Evolutionary conservation across 1,140 invertebrate species (phyloP).

Genomic region (Eueides isabella): DNA sequence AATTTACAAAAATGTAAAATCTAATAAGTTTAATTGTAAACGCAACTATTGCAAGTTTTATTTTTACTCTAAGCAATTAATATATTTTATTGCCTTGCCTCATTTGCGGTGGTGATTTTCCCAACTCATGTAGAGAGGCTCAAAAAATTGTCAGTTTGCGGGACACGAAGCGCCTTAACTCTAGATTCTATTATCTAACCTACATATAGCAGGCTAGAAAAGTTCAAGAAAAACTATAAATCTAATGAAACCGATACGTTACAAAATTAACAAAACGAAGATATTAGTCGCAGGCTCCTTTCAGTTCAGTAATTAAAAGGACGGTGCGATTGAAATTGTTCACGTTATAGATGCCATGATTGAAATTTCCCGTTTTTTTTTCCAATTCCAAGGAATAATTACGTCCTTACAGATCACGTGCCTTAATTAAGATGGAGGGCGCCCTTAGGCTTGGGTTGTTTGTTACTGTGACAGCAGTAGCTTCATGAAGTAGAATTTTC

Average conservation of each 20-base stretch:
- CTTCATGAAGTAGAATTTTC: not conserved
- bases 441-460: constrained; percentile 6
- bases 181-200: too few species aligned
- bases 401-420: constrained; percentile 45
- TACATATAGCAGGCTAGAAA: too few species aligned
- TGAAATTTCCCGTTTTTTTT: constrained; percentile 45
- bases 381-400: constrained; percentile 52
- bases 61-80: too few species aligned
- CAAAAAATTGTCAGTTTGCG: too few species aligned
- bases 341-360: constrained; percentile 48
- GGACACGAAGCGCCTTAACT: too few species aligned
- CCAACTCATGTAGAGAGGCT: too few species aligned
- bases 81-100: too few species aligned
- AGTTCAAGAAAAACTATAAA: not conserved
- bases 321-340: constrained; percentile 46
- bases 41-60: too few species aligned
- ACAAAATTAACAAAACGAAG: constrained; percentile 12
- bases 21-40: too few species aligned
- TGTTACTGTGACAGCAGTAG: constrained; percentile 15
- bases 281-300: constrained; percentile 15
- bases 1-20: too few species aligned
- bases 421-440: constrained; percentile 52
- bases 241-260: not conserved
- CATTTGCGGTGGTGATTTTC: too few species aligned
- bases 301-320: constrained; percentile 31